Evolutionary conservation across 2,113 vertebrate species (phyloP).

Genomic region (Microcebus tavaratra): DNA sequence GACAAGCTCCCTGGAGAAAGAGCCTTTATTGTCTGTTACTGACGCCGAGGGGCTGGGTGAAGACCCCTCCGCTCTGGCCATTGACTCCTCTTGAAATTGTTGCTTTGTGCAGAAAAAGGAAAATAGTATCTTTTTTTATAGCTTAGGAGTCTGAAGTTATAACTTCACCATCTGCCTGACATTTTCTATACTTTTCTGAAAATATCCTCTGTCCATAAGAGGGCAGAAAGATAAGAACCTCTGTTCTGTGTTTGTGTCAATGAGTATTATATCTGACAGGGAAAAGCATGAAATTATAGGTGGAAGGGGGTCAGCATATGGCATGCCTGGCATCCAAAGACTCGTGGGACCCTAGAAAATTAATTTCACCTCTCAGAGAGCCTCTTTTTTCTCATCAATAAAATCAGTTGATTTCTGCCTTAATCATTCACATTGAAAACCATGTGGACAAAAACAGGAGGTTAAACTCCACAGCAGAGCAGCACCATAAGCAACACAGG

Average conservation of each 20-base stretch:
- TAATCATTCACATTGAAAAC: neutral
- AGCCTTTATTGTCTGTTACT: neutral
- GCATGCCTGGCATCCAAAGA: neutral
- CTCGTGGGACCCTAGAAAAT: neutral
- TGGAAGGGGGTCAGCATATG: neutral
- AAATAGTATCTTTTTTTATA: neutral
- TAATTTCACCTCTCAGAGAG: neutral
- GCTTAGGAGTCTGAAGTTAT: neutral
- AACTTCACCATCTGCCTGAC: neutral
- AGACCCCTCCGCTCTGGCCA: neutral
- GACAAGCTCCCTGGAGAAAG: neutral
- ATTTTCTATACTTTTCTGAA: slow-evolving; percentile 7
- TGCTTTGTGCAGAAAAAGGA: neutral
- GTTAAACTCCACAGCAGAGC: neutral
- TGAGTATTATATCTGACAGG: neutral
- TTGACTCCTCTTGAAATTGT: neutral
- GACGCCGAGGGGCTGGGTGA: neutral
- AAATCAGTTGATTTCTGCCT: neutral
- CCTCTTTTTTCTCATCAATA: neutral
- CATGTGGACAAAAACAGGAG: neutral
- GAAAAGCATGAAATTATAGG: neutral
- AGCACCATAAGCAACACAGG: neutral
- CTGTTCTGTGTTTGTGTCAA: neutral
- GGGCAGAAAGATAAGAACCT: neutral
- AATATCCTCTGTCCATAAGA: neutral